Base-by-base conservation (phyloP, 2,888 invertebrate genomes). In the Trypoxylon attenuatum region DNA sequence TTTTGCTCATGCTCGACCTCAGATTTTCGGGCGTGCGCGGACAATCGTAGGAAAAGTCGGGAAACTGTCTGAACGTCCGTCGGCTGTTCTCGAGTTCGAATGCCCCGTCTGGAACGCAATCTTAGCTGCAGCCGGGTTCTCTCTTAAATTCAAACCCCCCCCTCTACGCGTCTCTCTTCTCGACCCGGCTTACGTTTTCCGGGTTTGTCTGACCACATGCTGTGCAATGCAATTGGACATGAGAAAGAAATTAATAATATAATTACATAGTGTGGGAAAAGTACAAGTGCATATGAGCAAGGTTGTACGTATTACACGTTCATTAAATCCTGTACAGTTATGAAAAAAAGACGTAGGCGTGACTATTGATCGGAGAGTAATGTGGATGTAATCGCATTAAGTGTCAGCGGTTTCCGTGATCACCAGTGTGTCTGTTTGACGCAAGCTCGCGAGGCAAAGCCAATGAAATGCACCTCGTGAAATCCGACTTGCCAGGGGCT, bases 11-110 rank as follows among this genome's bases (percentile, higher is more conserved):
- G n/a, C 25, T 13, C 13, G 2, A 47, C 33, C 5, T 22, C 8
- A 41, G 15, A 51, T 41, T 23, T 23, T 51, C 16, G 19, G 16
- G 21, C 18, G 6, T 15, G 41, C 18, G n/a, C 4, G 39, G 29
- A 52, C 27, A 61, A 61, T 56, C 15, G 16, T 22, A 45, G 38
- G 18, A 6, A 15, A 38, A 51, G 18, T 21, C 33, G 23, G 33
- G 21, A 45, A 54, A 19, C 16, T 29, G 53, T 22, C 33, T 21
- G 13, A 33, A 0, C 47, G 22, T 8, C 15, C 8, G 10, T 15
- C 6, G 5, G 16, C 19, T 43, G n/a, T 22, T 10, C 6, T 38
- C 5, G 5, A 0, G 15, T 19, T 45, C n/a, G 21, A 5, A 2
- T 5, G 5, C 10, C 1, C 10, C 15, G 5, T 18, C 6, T 18